phyloP scores from a whole-genome alignment of 1,140 invertebrate species.

The Lepidurus apus region DNA sequence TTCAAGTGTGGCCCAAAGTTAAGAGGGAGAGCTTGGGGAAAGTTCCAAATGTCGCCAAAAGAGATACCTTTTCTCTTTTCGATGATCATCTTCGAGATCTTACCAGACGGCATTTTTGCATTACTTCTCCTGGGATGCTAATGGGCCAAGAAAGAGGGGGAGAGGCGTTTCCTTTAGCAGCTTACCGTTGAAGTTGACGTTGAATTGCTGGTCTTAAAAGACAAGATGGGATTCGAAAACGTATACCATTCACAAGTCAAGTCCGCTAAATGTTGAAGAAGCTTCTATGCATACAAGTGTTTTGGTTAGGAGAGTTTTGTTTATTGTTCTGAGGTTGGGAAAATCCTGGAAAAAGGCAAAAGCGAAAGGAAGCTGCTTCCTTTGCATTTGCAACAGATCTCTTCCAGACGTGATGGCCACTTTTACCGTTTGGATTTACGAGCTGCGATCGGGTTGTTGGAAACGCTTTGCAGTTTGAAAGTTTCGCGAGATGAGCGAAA shows the following conservation, averaged over 20 bases:
- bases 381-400: not conserved
- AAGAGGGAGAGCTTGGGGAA: too few species aligned
- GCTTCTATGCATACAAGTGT: not conserved
- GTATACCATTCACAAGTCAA: not conserved
- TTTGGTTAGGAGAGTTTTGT: not conserved
- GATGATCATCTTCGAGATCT: not conserved
- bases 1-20: too few species aligned
- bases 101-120: too few species aligned
- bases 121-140: not conserved
- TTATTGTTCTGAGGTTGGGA: not conserved
- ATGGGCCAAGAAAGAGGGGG: too few species aligned
- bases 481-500: not conserved
- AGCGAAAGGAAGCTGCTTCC: not conserved
- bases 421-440: slow-evolving; percentile 1
- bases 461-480: not conserved
- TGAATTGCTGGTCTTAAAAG: not conserved
- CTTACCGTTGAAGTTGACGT: not conserved
- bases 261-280: slow-evolving; percentile 2
- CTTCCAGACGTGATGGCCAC: not conserved
- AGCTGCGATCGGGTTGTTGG: not conserved
- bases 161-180: too few species aligned
- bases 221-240: not conserved
- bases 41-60: too few species aligned
- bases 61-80: not conserved
- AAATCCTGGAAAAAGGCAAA: not conserved